A percentile compares a stretch with the other conserved stretches of the same genome.
phyloP scores from a whole-genome alignment of 2,797 vertebrate species.

The Ciconia nigra region DNA sequence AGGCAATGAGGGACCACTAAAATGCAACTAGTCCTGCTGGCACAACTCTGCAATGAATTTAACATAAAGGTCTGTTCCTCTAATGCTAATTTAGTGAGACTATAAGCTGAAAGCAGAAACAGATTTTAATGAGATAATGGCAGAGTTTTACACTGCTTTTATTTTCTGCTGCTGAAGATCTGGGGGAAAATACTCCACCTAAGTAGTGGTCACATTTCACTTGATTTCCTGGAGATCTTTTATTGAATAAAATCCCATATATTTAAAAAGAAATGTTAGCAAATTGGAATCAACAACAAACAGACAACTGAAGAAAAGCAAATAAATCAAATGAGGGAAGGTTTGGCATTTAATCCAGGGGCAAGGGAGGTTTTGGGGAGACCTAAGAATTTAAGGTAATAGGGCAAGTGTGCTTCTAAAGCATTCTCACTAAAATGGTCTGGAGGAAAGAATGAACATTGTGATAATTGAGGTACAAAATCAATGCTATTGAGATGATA shows the following conservation, averaged over 20 bases:
- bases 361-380: not conserved
- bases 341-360: not conserved
- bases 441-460: not conserved
- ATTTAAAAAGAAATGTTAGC: slow-evolving; percentile 13
- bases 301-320: not conserved
- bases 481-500: not conserved
- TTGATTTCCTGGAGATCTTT: slow-evolving; percentile 5
- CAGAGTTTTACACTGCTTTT: slow-evolving; percentile 13
- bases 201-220: slow-evolving; percentile 23
- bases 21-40: slow-evolving; percentile 42
- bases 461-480: not conserved
- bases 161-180: slow-evolving; percentile 30
- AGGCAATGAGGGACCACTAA: slow-evolving; percentile 55
- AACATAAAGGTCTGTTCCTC: slow-evolving; percentile 48
- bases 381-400: not conserved
- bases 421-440: not conserved
- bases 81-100: slow-evolving; percentile 59
- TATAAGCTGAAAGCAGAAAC: slow-evolving; percentile 51
- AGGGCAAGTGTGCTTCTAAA: not conserved
- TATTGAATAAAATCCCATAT: not conserved
- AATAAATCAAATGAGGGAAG: not conserved
- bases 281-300: not conserved
- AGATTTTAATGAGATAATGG: slow-evolving; percentile 62
- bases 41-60: slow-evolving; percentile 50
- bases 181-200: not conserved